These are phyloP conservation scores for Hymenopus coronatus DNA, from an alignment of 2,888 invertebrate species.

Conservation along the genomic window DNA sequence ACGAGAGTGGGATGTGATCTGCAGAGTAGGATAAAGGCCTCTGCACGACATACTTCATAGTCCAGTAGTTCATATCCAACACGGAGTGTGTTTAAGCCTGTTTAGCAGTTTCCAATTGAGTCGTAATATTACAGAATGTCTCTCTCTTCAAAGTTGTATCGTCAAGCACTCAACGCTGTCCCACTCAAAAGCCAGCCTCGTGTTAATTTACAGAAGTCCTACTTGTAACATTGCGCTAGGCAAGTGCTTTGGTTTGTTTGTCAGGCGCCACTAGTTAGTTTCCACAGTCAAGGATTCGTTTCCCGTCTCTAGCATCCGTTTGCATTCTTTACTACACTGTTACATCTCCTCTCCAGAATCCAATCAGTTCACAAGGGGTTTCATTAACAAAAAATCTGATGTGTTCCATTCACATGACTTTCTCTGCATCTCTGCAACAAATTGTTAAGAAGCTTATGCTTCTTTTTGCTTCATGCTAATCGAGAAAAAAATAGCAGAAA, in stretches of 20 bases:
- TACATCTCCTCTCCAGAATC: too few species aligned
- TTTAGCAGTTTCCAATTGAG: background rate
- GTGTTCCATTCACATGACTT: too few species aligned
- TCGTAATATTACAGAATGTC: background rate
- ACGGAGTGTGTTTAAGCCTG: background rate
- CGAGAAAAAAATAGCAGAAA: too few species aligned
- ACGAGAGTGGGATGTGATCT: too few species aligned
- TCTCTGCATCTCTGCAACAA: too few species aligned
- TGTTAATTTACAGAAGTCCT: background rate
- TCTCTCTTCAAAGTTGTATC: background rate
- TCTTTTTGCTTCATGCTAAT: too few species aligned
- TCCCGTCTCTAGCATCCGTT: background rate
- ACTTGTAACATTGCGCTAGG: background rate
- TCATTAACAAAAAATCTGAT: too few species aligned
- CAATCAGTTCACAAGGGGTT: too few species aligned
- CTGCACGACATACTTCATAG: too few species aligned
- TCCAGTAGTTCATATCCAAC: background rate
- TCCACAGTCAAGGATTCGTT: background rate
- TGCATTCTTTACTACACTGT: too few species aligned
- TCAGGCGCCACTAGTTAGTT: background rate
- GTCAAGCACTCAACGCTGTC: background rate
- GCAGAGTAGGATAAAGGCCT: too few species aligned
- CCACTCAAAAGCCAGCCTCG: background rate
- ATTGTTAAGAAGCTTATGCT: too few species aligned
- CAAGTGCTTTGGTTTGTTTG: background rate